Conservation (phyloP, 2,113 vertebrate species). For the Heptranchias perlo region DNA sequence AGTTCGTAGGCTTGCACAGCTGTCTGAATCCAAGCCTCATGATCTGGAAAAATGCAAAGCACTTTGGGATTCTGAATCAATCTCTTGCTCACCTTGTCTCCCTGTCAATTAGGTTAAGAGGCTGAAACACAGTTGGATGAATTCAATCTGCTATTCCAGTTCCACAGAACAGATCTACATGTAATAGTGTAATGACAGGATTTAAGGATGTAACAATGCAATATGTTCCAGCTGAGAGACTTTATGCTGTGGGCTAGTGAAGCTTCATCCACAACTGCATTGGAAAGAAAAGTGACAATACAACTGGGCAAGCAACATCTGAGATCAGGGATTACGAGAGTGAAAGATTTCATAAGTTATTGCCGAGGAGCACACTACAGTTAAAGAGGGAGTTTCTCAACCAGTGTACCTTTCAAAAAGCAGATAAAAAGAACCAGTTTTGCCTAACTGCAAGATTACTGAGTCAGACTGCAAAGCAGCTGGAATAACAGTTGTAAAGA, state of each 20-base stretch:
- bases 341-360: background rate
- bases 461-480: background rate
- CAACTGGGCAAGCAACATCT: background rate
- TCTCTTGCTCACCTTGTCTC: background rate
- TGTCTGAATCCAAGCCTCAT: background rate
- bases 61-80: background rate
- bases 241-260: background rate
- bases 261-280: background rate
- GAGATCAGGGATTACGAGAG: background rate
- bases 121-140: background rate
- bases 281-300: background rate
- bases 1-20: background rate
- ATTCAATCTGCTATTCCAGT: background rate
- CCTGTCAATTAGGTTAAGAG: background rate
- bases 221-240: background rate
- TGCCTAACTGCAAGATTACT: background rate
- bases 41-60: background rate
- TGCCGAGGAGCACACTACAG: background rate
- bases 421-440: background rate
- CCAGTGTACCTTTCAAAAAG: background rate
- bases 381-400: background rate
- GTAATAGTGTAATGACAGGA: background rate
- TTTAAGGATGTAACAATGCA: background rate
- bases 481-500: background rate
- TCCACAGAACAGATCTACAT: background rate